Conservation (phyloP, 2,888 invertebrate genomes). For the Thera britannica region DNA sequence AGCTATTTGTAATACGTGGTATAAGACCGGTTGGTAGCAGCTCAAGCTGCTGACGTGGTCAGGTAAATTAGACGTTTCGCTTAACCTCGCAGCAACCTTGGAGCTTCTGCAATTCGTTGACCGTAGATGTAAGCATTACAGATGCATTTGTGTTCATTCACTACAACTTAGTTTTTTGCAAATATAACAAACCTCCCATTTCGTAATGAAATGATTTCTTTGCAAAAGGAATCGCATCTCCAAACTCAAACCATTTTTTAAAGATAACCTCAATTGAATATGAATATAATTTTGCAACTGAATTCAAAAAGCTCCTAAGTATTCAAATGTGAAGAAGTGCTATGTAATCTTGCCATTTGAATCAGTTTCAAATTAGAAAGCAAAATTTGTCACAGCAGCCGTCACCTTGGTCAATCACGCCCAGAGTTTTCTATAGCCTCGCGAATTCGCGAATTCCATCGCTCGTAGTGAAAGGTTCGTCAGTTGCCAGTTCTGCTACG, state of each 20-base stretch:
- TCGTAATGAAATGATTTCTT: too few species aligned
- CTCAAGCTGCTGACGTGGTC: slow-evolving; percentile 41
- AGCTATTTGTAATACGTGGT: slow-evolving; percentile 49
- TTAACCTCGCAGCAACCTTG: slow-evolving; percentile 51
- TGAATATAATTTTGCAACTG: not conserved
- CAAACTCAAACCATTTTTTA: too few species aligned
- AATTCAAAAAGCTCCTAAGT: not conserved
- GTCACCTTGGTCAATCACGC: slow-evolving; percentile 11
- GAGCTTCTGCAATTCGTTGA: slow-evolving; percentile 44
- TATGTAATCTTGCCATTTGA: not conserved
- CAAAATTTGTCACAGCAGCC: slow-evolving; percentile 17
- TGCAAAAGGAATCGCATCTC: too few species aligned
- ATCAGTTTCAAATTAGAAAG: slow-evolving; percentile 33
- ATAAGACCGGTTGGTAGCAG: slow-evolving; percentile 42
- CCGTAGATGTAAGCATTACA: slow-evolving; percentile 9
- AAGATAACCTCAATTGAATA: not conserved
- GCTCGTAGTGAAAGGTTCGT: slow-evolving; percentile 69
- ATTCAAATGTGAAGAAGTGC: not conserved
- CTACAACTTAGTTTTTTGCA: too few species aligned
- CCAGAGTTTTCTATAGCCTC: slow-evolving; percentile 22
- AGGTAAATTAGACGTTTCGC: slow-evolving; percentile 48
- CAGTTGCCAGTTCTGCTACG: slow-evolving; percentile 53
- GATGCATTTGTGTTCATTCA: too few species aligned
- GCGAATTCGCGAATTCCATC: slow-evolving; percentile 41
- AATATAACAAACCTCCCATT: not conserved